Base-by-base conservation (phyloP, 2,113 vertebrate genomes). In the Dunckerocampus dactyliophorus region DNA sequence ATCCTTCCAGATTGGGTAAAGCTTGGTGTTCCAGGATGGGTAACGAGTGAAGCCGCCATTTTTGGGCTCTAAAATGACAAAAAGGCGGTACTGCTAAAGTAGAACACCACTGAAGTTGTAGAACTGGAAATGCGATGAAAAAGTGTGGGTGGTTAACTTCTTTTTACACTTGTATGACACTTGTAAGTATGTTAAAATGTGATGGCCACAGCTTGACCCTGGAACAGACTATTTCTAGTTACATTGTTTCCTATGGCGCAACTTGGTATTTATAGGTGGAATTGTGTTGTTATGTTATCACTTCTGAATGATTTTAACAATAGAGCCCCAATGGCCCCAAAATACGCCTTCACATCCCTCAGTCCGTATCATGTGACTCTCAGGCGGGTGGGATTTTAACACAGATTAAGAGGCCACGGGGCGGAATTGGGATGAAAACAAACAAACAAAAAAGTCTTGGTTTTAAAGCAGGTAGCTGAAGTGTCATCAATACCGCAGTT, bases 291-390 rank as follows among this genome's bases (percentile, higher is more conserved):
- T 28, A 3, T 47, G 17, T 47, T 47, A 47, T n/a, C n/a, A n/a
- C n/a, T 47, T 47, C 6, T 47, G 2, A 47, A 3, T 47, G 45
- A 14, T 47, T 17, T 28, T 28, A 3, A 2, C 5, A 28, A 28
- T 2, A 28, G 5, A 28, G n/a, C n/a, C n/a, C n/a, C n/a, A n/a
- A n/a, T n/a, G n/a, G n/a, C n/a, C n/a, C n/a, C n/a, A 28, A 22
- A 69, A 45, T 28, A 11, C 59, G 56, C 11, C 47, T 24, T 24
- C 28, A 78, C 70, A 59, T 68, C 71, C 77, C 68, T 58, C 79
- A 92, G 91, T 89, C 92, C 77, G 45, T 74, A 82, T 88, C 94
- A 94, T 94, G 93, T 95, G 94, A 94, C 63, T 49, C 82, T 92
- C 90, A 93, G 89, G 90, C 92, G 91, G 90, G 82, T 42, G 69